Base-by-base conservation (phyloP, 2,888 invertebrate genomes). In the Linnaemya tessellans region DNA sequence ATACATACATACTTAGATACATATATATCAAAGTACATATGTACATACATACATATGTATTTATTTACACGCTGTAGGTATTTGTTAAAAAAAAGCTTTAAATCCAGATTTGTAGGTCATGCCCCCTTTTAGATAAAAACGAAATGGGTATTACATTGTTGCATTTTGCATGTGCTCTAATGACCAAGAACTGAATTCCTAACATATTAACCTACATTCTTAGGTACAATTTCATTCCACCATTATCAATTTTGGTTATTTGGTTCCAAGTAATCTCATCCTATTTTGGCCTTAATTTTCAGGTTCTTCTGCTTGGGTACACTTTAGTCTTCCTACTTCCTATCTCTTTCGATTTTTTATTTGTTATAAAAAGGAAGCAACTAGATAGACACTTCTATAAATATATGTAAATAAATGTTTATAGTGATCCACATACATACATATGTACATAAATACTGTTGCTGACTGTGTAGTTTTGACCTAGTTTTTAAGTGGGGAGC, bases 131-230 rank as follows among this genome's bases (percentile, higher is more conserved):
- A 62, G 18, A 56, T 56, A 15, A 43, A 51, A 18, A 22, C 3
- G 7, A 35, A 51, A 18, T n/a, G n/a, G n/a, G n/a, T 18, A 58
- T 58, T 22, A 65, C 82, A 67, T 79, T 82, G 85, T 85, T 85
- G 85, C 82, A 80, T 75, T 77, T 30, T 62, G 20, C 49, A 49
- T 74, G 64, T 54, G 68, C 56, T 68, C 65, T 71, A 79, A 65
- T 82, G 85, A 62, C 85, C 82, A 82, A 82, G 85, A 85, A 85
- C 85, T 85, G 82, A 71, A 85, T 85, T 79, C 58, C 46, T 62
- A 71, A 80, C 85, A 75, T 80, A 75, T 71, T 82, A 71, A 85
- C 85, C 82, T 60, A 60, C 11, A 60, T 41, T 41, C 3, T 41
- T 38, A 5, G n/a, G 3, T 18, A 38, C 60, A 60, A 56, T 11